These are phyloP conservation scores for Stenoptilia bipunctidactyla DNA, from an alignment of 2,888 invertebrate species.

Conservation along the genomic window DNA sequence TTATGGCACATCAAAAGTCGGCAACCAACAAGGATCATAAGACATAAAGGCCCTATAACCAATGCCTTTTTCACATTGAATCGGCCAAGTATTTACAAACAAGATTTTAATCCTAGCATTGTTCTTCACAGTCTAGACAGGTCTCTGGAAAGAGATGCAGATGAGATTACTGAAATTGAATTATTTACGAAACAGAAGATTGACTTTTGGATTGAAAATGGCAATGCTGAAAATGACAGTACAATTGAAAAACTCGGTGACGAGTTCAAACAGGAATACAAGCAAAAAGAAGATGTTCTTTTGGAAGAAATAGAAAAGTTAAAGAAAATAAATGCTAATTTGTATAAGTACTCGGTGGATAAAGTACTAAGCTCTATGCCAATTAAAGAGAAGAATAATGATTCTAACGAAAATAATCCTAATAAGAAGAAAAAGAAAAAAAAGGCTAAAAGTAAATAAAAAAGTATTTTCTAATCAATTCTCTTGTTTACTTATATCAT, in stretches of 20 bases:
- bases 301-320: constrained; percentile 65
- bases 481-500: too few species aligned
- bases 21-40: constrained; percentile 78
- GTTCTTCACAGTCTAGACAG: constrained; percentile 75
- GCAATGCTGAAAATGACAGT: constrained; percentile 15
- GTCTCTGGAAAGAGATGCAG: constrained; percentile 66
- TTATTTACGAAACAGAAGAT: constrained; percentile 42
- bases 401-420: constrained; percentile 14
- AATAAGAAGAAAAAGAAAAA: constrained; percentile 33
- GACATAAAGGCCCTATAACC: constrained; percentile 81
- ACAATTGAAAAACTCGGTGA: constrained; percentile 18
- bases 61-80: constrained; percentile 77
- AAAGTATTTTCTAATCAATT: too few species aligned
- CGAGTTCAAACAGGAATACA: constrained; percentile 29
- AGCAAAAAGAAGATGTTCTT: constrained; percentile 34
- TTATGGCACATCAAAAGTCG: constrained; percentile 86
- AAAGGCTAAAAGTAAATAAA: constrained; percentile 9
- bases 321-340: constrained; percentile 69
- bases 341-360: constrained; percentile 68
- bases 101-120: constrained; percentile 69
- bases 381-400: constrained; percentile 5
- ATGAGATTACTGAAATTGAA: constrained; percentile 54
- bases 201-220: constrained; percentile 45
- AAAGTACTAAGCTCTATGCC: constrained; percentile 39
- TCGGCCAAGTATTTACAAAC: constrained; percentile 70